Conservation (phyloP, 2,113 vertebrate species). For the Sphaerodactylus townsendi region DNA sequence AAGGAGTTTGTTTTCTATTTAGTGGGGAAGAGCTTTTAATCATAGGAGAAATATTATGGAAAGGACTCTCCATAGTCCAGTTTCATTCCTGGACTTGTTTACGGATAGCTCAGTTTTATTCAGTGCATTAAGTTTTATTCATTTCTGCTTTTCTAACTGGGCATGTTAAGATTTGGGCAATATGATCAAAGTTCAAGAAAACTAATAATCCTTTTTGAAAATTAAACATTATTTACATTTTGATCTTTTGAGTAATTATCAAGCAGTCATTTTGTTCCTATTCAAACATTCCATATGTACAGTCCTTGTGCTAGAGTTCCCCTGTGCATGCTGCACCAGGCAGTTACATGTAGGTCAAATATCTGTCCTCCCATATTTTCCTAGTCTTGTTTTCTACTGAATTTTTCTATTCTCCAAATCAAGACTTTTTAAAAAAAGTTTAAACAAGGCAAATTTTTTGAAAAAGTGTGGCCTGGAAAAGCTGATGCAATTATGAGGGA, state of each 20-base stretch:
- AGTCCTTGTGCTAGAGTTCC: slow-evolving; percentile 62
- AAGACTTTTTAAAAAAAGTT: slow-evolving; percentile 50
- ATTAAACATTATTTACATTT: slow-evolving; percentile 84
- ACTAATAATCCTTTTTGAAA: too few relatives aligned
- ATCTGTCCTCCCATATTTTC: slow-evolving; percentile 52
- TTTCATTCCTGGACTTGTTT: not conserved
- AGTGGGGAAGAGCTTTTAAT: not conserved
- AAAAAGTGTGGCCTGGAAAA: slow-evolving; percentile 10
- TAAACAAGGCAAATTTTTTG: not conserved
- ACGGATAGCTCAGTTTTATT: not conserved
- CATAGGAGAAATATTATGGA: not conserved
- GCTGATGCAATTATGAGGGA: not conserved
- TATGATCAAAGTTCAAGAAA: not conserved
- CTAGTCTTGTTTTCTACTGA: slow-evolving; percentile 44
- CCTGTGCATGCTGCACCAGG: slow-evolving; percentile 51
- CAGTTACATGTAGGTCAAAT: slow-evolving; percentile 39
- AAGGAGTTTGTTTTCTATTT: not conserved
- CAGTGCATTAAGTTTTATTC: not conserved
- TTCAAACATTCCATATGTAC: slow-evolving; percentile 73
- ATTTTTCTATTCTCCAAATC: slow-evolving; percentile 59
- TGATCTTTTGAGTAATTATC: slow-evolving; percentile 80
- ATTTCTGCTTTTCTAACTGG: not conserved
- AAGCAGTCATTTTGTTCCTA: slow-evolving; percentile 76
- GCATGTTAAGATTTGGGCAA: not conserved
- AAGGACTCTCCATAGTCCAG: not conserved